These are phyloP conservation scores for Boloria selene DNA, from an alignment of 2,888 invertebrate genomes.

Conservation along the genomic window DNA sequence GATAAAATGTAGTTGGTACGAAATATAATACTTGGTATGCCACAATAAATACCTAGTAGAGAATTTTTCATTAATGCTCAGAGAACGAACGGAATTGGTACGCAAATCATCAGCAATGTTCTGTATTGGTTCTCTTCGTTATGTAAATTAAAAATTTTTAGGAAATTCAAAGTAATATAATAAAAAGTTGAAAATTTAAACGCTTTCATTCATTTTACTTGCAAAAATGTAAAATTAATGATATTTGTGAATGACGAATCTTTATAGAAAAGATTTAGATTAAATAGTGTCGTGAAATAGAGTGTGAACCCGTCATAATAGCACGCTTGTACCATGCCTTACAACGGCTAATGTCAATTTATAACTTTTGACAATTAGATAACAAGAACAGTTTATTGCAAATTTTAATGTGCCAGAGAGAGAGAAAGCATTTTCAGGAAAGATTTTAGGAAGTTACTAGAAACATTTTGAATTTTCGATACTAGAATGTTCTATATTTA, in stretches of 20 bases:
- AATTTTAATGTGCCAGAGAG: too few relatives aligned
- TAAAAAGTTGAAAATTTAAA: conserved; percentile 1
- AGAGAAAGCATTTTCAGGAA: too few relatives aligned
- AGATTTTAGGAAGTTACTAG: too few relatives aligned
- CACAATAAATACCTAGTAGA: conserved; percentile 16
- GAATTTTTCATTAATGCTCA: conserved; percentile 40
- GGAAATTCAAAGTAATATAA: conserved; percentile 15
- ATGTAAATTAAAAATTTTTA: conserved; percentile 29
- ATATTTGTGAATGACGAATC: conserved; percentile 1
- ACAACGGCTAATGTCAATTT: too few relatives aligned
- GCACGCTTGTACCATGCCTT: too few relatives aligned
- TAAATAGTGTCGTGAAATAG: too few relatives aligned
- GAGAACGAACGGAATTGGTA: conserved; percentile 26
- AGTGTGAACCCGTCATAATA: too few relatives aligned
- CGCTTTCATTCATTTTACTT: not conserved
- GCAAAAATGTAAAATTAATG: not conserved
- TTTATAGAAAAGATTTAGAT: conserved; percentile 8
- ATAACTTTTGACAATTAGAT: too few relatives aligned
- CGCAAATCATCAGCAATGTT: conserved; percentile 38
- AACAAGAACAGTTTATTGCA: too few relatives aligned
- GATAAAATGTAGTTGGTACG: too few relatives aligned
- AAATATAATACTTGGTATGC: conserved; percentile 8
- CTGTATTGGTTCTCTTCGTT: conserved; percentile 23
- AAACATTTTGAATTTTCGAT: too few relatives aligned
- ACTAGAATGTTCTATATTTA: too few relatives aligned